Evolutionary conservation across 2,888 invertebrate species (phyloP), one percentile per base, ranked within the genome.

Genomic region (Galeruca laticollis): DNA sequence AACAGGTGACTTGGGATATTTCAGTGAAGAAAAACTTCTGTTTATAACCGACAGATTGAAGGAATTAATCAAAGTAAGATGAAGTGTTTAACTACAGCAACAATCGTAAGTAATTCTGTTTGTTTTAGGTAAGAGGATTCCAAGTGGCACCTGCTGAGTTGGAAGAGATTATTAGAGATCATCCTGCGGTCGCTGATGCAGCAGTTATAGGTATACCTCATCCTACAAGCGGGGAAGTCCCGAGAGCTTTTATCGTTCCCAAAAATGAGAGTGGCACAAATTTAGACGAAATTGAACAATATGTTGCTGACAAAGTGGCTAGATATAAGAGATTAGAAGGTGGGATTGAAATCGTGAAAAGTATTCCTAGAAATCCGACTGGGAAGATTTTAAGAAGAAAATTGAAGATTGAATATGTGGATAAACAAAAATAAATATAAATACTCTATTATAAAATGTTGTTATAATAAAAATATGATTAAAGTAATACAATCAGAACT

Each of bases 91-190:
- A 2, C 1, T 6, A 40, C 6, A 26, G 6, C n/a, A n/a, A n/a
- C n/a, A n/a, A n/a, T n/a, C n/a, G n/a, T n/a, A 33, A 2, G 10
- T 9, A 37, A 37, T 37, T 37, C 10, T 13, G 8, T 18, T 15
- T 18, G 15, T 47, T 47, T 18, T 47, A 47, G 47, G 47, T 47
- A 3, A 47, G 15, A 47, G 47, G 47, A 18, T 90, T 86, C 79
- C 90, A 95, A 90, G 96, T 97, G 8, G 91, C 96, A 10, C 97
- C 97, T 20, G 96, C 96, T 0, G 97, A 97, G 84, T 83, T 97
- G 31, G 97, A 97, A 84, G 90, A 88, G 61, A 79, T 94, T 4
- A 80, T 95, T 1, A 88, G 93, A 69, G 88, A 89, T 52, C 93
- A 94, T 84, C 92, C 94, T 0, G 89, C 88, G 31, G 88, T 98